These are phyloP conservation scores for Oreotrochilus melanogaster DNA, from an alignment of 2,113 vertebrate species.

Conservation along the genomic window DNA sequence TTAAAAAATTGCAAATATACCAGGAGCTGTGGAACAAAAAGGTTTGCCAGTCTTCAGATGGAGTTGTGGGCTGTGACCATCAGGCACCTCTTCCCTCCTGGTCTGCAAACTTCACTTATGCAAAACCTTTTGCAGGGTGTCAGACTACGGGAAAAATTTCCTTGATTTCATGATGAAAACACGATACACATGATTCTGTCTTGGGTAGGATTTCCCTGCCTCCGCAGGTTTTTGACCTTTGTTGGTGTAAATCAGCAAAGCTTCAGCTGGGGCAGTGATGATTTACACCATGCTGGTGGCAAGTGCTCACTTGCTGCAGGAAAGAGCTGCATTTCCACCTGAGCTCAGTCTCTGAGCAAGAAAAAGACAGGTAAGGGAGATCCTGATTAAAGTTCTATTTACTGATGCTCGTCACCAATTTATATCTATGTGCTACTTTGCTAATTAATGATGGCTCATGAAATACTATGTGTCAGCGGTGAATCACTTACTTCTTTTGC, in stretches of 20 bases:
- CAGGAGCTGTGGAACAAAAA: neutral
- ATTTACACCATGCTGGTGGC: neutral
- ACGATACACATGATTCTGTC: neutral
- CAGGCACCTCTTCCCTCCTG: no score
- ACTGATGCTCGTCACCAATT: conserved; percentile 73
- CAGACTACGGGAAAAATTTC: neutral
- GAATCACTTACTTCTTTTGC: conserved; percentile 80
- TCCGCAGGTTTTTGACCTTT: neutral
- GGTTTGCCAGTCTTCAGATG: neutral
- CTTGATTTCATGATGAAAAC: neutral
- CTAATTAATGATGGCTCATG: conserved; percentile 81
- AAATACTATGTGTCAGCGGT: conserved; percentile 81
- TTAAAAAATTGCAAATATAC: neutral
- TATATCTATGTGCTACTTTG: conserved; percentile 73
- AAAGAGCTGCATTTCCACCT: conserved; percentile 32
- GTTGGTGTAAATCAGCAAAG: neutral
- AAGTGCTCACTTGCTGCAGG: conserved; percentile 7
- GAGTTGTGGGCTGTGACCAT: accelerated
- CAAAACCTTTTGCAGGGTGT: neutral
- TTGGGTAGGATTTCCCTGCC: neutral
- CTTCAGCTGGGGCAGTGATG: neutral
- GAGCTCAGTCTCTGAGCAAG: conserved; percentile 37
- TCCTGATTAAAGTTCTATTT: conserved; percentile 75
- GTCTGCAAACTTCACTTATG: neutral
- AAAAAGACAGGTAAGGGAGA: conserved; percentile 42